Base-by-base conservation (phyloP, 2,888 invertebrate genomes). In the Chalcis sispes region DNA sequence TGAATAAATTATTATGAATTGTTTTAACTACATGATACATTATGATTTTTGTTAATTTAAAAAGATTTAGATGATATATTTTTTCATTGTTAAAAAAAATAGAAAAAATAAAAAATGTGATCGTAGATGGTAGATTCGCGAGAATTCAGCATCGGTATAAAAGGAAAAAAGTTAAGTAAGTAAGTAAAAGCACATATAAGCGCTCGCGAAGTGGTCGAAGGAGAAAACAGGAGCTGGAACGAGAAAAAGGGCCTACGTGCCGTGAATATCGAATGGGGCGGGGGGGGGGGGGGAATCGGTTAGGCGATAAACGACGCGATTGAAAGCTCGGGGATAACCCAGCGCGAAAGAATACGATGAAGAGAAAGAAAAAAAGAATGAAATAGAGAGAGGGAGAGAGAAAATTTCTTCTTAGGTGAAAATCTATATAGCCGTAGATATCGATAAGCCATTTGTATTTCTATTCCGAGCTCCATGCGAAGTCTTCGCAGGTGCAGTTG, bases 271-370 rank as follows among this genome's bases (percentile, higher is more conserved):
- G 81, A 84, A 85, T 84, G 81, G 81, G 32, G 42, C 2, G 42
- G 42, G 15, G 42, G 4, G 15, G 4, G 13, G 80, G 75, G 77
- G 77, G 80, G 42, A 84, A 85, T 84, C 83, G 83, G 82, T 83
- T 83, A 23, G 80, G 81, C 83, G 83, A 85, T 85, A 84, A 85
- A 85, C 84, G 85, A 84, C 81, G 79, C 83, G 83, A 85, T 85
- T 84, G 83, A 83, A 83, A 83, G 81, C 80, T 79, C 75, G 77
- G 72, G 80, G 82, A 80, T n/a, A 42, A 79, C 78, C 27, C n/a
- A 36, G 72, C 74, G 80, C n/a, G n/a, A n/a, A n/a, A n/a, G n/a
- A n/a, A n/a, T n/a, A n/a, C n/a, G n/a, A n/a, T n/a, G n/a, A n/a
- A n/a, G n/a, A n/a, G n/a, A n/a, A n/a, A n/a, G n/a, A n/a, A n/a